These are phyloP conservation scores for Drosophila lutescens DNA, from an alignment of 2,888 invertebrate genomes.

Conservation along the genomic window DNA sequence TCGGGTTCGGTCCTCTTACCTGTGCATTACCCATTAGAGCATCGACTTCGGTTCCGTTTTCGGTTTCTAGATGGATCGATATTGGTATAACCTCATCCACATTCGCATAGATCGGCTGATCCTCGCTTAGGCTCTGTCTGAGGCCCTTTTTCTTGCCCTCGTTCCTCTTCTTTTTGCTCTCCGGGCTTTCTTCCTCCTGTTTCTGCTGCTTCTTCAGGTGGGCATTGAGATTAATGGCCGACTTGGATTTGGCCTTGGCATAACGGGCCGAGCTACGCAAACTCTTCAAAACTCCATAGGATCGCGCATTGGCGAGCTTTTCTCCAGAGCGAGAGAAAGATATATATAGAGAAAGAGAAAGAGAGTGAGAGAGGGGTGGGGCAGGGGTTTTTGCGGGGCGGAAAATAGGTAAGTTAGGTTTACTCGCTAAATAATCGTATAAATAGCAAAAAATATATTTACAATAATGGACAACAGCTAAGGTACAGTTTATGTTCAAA, in stretches of 20 bases:
- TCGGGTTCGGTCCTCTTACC: slow-evolving; percentile 51
- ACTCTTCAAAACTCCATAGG: slow-evolving; percentile 70
- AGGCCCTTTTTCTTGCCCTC: slow-evolving; percentile 7
- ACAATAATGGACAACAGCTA: background rate
- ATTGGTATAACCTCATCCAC: slow-evolving; percentile 52
- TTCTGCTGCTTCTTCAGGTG: slow-evolving; percentile 64
- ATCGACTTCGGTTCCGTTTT: slow-evolving; percentile 53
- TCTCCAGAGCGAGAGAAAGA: slow-evolving; percentile 14
- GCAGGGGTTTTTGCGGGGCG: background rate
- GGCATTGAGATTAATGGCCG: slow-evolving; percentile 68
- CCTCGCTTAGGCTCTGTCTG: slow-evolving; percentile 47
- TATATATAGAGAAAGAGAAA: slow-evolving; percentile 7
- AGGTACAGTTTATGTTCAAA: background rate
- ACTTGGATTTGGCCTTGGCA: slow-evolving; percentile 68
- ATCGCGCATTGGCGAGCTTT: slow-evolving; percentile 71
- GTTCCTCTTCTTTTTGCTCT: slow-evolving; percentile 5
- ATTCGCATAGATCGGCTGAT: slow-evolving; percentile 62
- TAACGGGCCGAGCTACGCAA: slow-evolving; percentile 66
- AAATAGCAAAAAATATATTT: slow-evolving; percentile 6
- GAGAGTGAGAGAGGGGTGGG: background rate
- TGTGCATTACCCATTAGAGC: slow-evolving; percentile 70
- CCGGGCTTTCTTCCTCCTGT: slow-evolving; percentile 31
- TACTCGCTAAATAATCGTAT: slow-evolving; percentile 10
- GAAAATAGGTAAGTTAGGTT: background rate
- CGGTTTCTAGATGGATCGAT: slow-evolving; percentile 15